Evolutionary conservation across 2,113 vertebrate genomes (phyloP).

Genomic region (Promerops cafer): DNA sequence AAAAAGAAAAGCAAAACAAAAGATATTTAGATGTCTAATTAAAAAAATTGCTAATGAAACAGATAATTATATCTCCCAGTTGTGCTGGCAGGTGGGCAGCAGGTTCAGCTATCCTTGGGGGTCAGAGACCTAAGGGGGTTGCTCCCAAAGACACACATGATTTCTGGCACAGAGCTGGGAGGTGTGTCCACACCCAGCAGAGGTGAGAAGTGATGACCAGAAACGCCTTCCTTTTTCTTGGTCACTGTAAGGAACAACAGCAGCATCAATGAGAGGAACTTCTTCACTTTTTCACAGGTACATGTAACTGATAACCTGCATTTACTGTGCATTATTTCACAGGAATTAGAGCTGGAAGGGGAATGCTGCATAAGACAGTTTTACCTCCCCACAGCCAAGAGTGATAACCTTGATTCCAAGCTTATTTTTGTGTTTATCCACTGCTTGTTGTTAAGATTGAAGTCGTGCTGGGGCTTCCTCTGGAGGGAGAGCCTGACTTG

Average conservation of each 20-base stretch:
- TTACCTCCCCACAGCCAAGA: background rate
- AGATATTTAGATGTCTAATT: background rate
- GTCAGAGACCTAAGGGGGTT: background rate
- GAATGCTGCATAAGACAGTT: background rate
- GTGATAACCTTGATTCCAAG: background rate
- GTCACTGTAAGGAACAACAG: background rate
- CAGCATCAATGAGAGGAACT: background rate
- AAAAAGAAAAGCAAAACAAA: fast-evolving
- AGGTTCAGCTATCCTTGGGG: background rate
- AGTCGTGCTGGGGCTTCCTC: background rate
- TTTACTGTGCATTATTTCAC: background rate
- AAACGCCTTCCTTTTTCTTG: background rate
- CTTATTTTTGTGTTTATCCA: background rate
- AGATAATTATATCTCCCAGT: background rate
- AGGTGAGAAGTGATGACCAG: background rate
- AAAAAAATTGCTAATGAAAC: background rate
- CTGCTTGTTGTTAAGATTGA: background rate
- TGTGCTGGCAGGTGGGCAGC: background rate
- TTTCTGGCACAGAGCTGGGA: background rate
- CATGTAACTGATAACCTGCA: background rate
- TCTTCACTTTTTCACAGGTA: background rate
- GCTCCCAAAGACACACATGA: fast-evolving
- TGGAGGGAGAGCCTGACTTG: background rate
- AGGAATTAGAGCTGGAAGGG: background rate
- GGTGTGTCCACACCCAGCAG: background rate